Evolutionary conservation across 2,113 vertebrate genomes (phyloP).

Genomic region (Salvator merianae): DNA sequence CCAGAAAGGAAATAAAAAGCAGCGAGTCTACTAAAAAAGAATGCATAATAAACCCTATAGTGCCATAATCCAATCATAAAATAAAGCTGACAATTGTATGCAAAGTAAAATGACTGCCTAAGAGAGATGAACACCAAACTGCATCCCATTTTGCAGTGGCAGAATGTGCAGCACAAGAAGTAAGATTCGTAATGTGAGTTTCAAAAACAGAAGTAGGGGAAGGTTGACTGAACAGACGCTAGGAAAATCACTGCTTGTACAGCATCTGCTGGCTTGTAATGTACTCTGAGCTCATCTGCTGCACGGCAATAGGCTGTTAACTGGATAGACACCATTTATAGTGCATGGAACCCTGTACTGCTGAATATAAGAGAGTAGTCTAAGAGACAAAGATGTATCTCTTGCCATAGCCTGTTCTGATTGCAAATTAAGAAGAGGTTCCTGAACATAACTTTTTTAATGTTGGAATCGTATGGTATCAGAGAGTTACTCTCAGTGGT

Average conservation of each 20-base stretch:
- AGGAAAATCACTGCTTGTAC: not conserved
- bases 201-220: not conserved
- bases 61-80: constrained; percentile 4
- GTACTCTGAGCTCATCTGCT: constrained; percentile 5
- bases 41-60: constrained; percentile 1
- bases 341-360: not conserved
- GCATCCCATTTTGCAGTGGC: not conserved
- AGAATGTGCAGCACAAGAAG: not conserved
- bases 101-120: constrained; percentile 10
- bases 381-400: not conserved
- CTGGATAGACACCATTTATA: not conserved
- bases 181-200: not conserved
- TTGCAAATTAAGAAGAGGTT: not conserved
- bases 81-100: constrained; percentile 1
- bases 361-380: not conserved
- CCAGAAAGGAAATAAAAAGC: not conserved
- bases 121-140: not conserved
- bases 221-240: not conserved
- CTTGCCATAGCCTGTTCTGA: not conserved
- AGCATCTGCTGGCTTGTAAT: not conserved
- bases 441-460: not conserved
- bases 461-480: not conserved
- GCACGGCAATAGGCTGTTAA: not conserved
- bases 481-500: not conserved
- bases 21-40: constrained; percentile 2